Conservation (phyloP, 2,888 invertebrate genomes). For the Cheilosia variabilis region DNA sequence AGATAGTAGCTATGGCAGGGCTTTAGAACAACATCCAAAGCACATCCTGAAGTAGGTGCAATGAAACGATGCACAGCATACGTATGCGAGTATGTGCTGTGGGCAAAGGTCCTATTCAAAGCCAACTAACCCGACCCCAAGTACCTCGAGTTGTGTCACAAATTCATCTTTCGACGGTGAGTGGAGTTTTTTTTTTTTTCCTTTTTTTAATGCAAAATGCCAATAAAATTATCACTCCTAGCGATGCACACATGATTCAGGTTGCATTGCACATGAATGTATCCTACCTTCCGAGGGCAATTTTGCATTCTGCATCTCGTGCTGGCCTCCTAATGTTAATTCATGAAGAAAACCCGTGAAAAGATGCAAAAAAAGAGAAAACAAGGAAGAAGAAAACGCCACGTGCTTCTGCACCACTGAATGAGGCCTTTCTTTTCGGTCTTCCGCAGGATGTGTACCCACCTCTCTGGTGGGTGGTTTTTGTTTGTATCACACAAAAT, state of each 20-base stretch:
- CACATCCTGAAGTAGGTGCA: conserved; percentile 75
- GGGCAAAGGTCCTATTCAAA: conserved; percentile 72
- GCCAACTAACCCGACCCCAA: conserved; percentile 67
- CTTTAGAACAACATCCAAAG: conserved; percentile 65
- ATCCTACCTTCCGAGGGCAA: conserved; percentile 34
- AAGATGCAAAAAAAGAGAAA: not conserved
- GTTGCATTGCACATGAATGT: conserved; percentile 62
- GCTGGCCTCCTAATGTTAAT: conserved; percentile 72
- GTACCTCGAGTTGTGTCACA: conserved; percentile 70
- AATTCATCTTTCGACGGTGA: conserved; percentile 23
- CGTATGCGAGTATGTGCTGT: not conserved
- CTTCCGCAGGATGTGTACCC: conserved; percentile 19
- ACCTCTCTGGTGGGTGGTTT: conserved; percentile 5
- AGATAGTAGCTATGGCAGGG: conserved; percentile 13
- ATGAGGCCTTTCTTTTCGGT: conserved; percentile 28
- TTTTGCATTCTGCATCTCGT: conserved; percentile 58
- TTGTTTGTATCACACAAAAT: conserved; percentile 67
- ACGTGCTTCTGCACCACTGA: conserved; percentile 47
- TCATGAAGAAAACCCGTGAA: conserved; percentile 46
- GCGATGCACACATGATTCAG: conserved; percentile 69
- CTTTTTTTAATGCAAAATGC: conserved; percentile 71
- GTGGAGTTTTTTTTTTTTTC: conserved; percentile 12
- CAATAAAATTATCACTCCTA: conserved; percentile 74
- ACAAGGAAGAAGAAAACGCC: conserved; percentile 27
- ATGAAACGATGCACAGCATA: conserved; percentile 64